Evolutionary conservation across 2,888 invertebrate genomes (phyloP), one percentile per base, ranked within the genome.

Genomic region (Leucophenga montana): DNA sequence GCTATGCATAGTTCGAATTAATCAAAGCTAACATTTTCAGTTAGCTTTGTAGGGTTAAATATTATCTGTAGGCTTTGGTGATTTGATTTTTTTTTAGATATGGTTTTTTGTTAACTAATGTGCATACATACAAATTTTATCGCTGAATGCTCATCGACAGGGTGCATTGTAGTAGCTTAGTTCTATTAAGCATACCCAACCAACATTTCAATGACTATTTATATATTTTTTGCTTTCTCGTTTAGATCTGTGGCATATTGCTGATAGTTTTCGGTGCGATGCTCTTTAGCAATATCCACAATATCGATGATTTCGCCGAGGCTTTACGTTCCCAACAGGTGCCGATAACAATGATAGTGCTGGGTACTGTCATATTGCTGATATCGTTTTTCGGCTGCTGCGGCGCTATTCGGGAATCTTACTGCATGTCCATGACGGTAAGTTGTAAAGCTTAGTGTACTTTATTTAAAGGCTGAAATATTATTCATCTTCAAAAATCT

Each of bases 351-450:
- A 91, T 94, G 84, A 93, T 95, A 75, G 89, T 93, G 66, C 88
- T 95, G 75, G 95, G 95, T 22, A 89, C 91, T 9, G 87, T 94
- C 39, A 92, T 95, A 79, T 93, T 95, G 87, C 85, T 95, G 80
- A 94, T 96, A 77, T 95, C 95, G 3, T 96, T 95, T 91, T 94
- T 96, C 86, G 97, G 96, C 72, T 97, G 97, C 89, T 96, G 96
- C 86, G 97, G 97, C 57, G 96, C 97, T 16, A 92, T 95, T 75
- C 92, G 94, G 74, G 96, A 97, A 89, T 96, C 94, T 86, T 94
- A 95, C 87, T 96, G 95, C 90, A 95, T 96, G 94, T 92, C 95
- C 72, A 92, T 95, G 88, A 94, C 94, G 84, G 95, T 95, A 89
- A 91, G 92, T 71, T 11, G 3, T 50, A 8, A 18, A 11, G 5